These are phyloP conservation scores for Cephus pygmeus DNA, from an alignment of 2,888 invertebrate species.

Conservation along the genomic window DNA sequence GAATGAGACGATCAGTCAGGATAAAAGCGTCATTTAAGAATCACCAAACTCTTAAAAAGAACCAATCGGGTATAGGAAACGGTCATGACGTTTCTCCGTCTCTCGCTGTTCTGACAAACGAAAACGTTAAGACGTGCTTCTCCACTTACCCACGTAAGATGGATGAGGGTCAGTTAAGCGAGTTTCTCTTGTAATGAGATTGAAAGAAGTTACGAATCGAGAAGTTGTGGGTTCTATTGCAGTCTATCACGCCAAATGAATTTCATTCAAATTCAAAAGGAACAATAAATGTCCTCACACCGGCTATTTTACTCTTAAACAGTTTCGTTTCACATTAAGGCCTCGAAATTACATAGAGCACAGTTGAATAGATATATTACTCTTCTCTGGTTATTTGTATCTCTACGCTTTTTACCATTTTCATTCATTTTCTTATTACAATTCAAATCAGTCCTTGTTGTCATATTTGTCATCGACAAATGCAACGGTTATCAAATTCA, in stretches of 20 bases:
- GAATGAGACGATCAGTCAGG: neutral
- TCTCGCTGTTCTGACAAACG: too few species aligned
- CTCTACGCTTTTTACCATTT: neutral
- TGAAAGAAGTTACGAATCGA: neutral
- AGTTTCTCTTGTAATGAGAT: too few species aligned
- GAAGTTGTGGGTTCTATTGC: neutral
- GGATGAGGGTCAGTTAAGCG: too few species aligned
- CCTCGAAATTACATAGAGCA: neutral
- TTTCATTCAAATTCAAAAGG: neutral
- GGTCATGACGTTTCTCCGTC: too few species aligned
- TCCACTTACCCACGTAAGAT: too few species aligned
- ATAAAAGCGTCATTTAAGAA: neutral
- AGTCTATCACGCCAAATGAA: neutral
- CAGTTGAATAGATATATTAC: neutral
- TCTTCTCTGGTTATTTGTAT: neutral
- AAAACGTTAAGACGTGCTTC: too few species aligned
- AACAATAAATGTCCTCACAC: neutral
- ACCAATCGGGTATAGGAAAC: too few species aligned
- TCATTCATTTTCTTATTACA: slow-evolving; percentile 20
- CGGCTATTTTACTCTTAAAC: neutral
- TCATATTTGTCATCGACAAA: neutral
- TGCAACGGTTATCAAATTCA: neutral
- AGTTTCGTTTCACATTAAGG: neutral
- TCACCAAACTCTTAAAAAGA: neutral
- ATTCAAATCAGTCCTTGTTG: slow-evolving; percentile 25